Percentiles rank a stretch among this genome's conserved stretches.
Evolutionary conservation across 2,888 invertebrate species (phyloP).

Genomic region (Busseola fusca): DNA sequence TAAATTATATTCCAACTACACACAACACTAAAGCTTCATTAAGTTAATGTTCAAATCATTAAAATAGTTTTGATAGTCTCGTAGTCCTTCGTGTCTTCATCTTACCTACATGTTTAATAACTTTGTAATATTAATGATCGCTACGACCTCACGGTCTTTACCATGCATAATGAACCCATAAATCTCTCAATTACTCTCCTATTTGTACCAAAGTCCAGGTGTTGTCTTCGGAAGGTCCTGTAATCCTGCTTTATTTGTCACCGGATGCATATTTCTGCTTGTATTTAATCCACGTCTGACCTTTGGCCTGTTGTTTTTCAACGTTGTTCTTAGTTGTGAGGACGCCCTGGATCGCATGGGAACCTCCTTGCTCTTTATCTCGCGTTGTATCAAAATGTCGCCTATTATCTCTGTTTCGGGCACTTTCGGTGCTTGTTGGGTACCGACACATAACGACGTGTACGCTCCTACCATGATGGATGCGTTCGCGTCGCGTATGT

Average conservation of each 20-base stretch:
- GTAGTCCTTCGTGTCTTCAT: conserved; percentile 68
- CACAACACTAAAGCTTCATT: conserved; percentile 63
- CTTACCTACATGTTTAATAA: conserved; percentile 68
- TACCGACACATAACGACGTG: conserved; percentile 80
- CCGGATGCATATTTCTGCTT: conserved; percentile 69
- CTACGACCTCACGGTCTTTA: conserved; percentile 59
- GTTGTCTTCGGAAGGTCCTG: conserved; percentile 42
- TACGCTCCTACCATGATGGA: conserved; percentile 86
- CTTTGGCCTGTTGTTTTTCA: conserved; percentile 74
- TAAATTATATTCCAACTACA: conserved; percentile 69
- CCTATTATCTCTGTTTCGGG: conserved; percentile 86
- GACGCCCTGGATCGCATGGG: conserved; percentile 82
- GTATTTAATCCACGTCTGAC: conserved; percentile 81
- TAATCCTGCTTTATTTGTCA: conserved; percentile 51
- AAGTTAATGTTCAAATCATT: conserved; percentile 68
- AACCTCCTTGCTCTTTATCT: conserved; percentile 84
- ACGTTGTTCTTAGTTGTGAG: conserved; percentile 68
- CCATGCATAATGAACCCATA: conserved; percentile 64
- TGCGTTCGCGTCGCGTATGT: conserved; percentile 78
- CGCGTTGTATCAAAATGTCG: conserved; percentile 87
- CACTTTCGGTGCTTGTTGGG: conserved; percentile 85
- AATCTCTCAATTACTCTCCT: conserved; percentile 65
- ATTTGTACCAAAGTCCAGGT: conserved; percentile 52
- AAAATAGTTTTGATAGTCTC: conserved; percentile 68
- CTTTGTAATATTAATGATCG: conserved; percentile 68